These are phyloP conservation scores for Pelochelys cantorii DNA, from an alignment of 2,797 vertebrate species.

Conservation along the genomic window DNA sequence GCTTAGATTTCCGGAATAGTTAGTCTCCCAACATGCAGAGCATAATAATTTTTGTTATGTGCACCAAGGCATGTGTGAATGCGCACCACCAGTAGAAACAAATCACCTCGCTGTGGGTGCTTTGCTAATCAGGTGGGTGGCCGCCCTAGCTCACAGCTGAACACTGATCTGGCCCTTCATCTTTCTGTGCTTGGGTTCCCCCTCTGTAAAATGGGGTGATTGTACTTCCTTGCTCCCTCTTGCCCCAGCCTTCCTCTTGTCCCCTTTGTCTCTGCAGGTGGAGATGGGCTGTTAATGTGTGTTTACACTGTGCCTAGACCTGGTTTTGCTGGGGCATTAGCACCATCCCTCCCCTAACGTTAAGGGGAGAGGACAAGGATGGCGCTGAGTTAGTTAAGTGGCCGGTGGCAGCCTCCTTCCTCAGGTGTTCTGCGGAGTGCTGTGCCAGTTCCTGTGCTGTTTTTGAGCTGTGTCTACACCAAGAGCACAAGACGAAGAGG, in stretches of 20 bases:
- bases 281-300: neutral
- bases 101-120: too few relatives aligned
- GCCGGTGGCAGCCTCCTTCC: neutral
- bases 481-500: neutral
- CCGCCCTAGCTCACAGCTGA: too few relatives aligned
- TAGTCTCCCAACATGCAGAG: neutral
- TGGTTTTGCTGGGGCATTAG: neutral
- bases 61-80: too few relatives aligned
- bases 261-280: neutral
- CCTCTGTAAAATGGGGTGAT: neutral
- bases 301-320: neutral
- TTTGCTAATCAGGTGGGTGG: too few relatives aligned
- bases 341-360: too few relatives aligned
- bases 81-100: too few relatives aligned
- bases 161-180: neutral
- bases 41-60: too few relatives aligned
- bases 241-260: neutral
- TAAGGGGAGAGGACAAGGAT: neutral
- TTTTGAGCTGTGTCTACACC: neutral
- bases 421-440: neutral
- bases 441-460: neutral
- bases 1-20: neutral
- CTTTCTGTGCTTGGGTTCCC: neutral
- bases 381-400: neutral
- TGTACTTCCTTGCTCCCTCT: neutral